Base-by-base conservation (phyloP, 2,113 vertebrate genomes). In the Chlamydotis undulata region DNA sequence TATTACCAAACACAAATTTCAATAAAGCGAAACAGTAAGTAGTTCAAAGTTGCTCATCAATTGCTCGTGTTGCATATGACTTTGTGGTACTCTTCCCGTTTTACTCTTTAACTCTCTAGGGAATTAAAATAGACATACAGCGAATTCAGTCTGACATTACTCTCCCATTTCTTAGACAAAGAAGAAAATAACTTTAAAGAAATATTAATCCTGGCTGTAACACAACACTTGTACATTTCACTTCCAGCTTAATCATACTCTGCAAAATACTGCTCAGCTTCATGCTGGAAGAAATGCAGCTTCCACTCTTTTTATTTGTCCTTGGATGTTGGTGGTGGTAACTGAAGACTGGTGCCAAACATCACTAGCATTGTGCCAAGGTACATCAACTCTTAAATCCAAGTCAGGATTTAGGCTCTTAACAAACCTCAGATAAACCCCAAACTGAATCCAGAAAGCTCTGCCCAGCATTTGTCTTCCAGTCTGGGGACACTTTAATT, bases 401-500 rank as follows among this genome's bases (percentile, higher is more conserved):
- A 49, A 83, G 19, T 31, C 60, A 63, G 5, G 11, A 43, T 77
- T 74, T 63, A 61, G 31, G n/a, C 4, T 79, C 3, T 37, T 65
- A 19, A 55, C 26, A 29, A 55, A 37, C 29, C 7, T 63, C 41
- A 25, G 5, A 67, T 23, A 70, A 88, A 57, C 10, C 11, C 12
- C 35, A 75, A n/a, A 82, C 7, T 11, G 35, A 74, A 84, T 50
- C 14, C n/a, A 57, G 15, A 81, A 83, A 67, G 7, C 2, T 6
- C 15, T 49, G 23, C 7, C 73, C 24, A 60, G 21, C 6, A 21
- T 47, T 84, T 45, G 2, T 47, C 16, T 84, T 9, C 4, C 25
- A 35, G 0, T 24, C 5, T 68, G 7, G 8, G 4, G 6, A 4
- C 8, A 13, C 6, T 87, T 74, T 55, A 45, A 23, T 65, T 75